Evolutionary conservation across 2,797 vertebrate genomes (phyloP).

Genomic region (Sebastes itinus): DNA sequence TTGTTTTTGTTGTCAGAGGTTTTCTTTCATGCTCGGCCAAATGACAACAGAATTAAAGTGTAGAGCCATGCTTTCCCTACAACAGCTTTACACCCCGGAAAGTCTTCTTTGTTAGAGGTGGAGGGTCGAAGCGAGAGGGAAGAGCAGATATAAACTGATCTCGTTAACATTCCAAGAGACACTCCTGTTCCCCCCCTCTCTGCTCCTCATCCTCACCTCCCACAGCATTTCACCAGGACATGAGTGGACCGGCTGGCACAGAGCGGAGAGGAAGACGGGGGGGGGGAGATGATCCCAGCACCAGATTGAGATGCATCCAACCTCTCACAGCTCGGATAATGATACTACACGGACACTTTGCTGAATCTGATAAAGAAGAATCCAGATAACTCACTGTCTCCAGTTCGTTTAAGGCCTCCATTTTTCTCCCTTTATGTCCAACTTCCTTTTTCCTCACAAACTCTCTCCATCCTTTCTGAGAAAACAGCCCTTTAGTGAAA

Average conservation of each 20-base stretch:
- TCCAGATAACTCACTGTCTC: conserved; percentile 15
- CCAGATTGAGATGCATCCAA: conserved; percentile 11
- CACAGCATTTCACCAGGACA: conserved; percentile 45
- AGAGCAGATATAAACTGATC: conserved; percentile 79
- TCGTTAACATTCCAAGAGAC: conserved; percentile 86
- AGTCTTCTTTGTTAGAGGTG: conserved; percentile 72
- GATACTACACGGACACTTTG: conserved; percentile 14
- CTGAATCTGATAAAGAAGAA: conserved; percentile 18
- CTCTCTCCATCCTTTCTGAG: conserved; percentile 73
- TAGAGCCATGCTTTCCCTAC: conserved; percentile 70
- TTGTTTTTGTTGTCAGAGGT: conserved; percentile 65
- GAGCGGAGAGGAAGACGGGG: neutral
- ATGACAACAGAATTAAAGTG: conserved; percentile 80
- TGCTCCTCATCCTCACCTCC: conserved; percentile 55
- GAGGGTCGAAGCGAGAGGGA: conserved; percentile 59
- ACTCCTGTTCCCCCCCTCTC: conserved; percentile 43
- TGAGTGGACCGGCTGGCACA: conserved; percentile 53
- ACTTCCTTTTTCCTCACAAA: conserved; percentile 34
- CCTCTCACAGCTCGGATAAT: conserved; percentile 39
- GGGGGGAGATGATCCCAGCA: neutral
- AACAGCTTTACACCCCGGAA: conserved; percentile 71
- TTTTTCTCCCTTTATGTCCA: conserved; percentile 16
- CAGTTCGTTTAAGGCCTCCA: neutral
- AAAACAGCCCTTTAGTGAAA: conserved; percentile 81
- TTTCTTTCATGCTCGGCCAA: conserved; percentile 82